Evolutionary conservation across 2,113 vertebrate genomes (phyloP).

Genomic region (Sinosuthora webbiana): DNA sequence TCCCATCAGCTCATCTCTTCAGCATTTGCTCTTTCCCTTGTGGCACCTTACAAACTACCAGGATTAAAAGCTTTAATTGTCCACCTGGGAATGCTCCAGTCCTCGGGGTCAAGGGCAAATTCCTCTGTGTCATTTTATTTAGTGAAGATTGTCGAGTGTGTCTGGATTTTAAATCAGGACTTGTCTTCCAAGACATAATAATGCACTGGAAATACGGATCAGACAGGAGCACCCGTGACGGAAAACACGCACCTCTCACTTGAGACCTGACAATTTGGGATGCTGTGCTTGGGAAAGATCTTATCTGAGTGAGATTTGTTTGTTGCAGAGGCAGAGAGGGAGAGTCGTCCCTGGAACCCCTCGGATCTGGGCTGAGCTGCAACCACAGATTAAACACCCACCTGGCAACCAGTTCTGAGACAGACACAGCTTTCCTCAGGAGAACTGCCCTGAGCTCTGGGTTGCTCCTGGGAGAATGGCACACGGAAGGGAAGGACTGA

Average conservation of each 20-base stretch:
- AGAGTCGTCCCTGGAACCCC: not conserved
- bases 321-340: not conserved
- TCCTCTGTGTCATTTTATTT: not conserved
- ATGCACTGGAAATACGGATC: not conserved
- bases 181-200: not conserved
- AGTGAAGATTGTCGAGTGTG: not conserved
- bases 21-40: not conserved
- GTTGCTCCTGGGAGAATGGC: constrained; percentile 45
- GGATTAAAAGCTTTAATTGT: constrained; percentile 9
- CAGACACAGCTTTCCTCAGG: constrained; percentile 76
- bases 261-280: not conserved
- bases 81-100: not conserved
- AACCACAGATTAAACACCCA: constrained; percentile 18
- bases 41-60: not conserved
- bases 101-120: not conserved
- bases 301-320: not conserved
- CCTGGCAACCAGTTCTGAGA: constrained; percentile 81
- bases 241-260: not conserved
- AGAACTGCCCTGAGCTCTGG: not conserved
- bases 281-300: not conserved
- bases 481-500: constrained; percentile 71
- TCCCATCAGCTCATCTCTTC: not conserved
- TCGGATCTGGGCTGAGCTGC: not conserved
- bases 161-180: not conserved
- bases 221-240: not conserved